Base-by-base conservation (phyloP, 1,140 invertebrate genomes). In the Tribolium castaneum region DNA sequence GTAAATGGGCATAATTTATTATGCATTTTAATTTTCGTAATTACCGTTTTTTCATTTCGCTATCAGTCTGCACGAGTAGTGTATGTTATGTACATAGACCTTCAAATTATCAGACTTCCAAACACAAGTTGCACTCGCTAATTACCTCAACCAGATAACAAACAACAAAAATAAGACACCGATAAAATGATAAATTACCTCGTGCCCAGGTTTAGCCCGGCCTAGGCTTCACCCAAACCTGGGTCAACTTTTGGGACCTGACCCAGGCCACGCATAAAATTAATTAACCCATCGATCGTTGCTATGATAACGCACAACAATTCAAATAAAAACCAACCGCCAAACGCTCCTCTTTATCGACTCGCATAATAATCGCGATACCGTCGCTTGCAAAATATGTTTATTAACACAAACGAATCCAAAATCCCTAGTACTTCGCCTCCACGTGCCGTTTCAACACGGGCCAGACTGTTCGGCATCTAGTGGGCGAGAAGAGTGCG, bases 401-500 rank as follows among this genome's bases (percentile, higher is more conserved):
- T 70, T 62, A 51, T 51, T 74, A 52, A 19, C 54, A 71, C 19
- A n/a, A 14, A 3, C 54, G 56, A 70, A 79, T 76, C 50, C 66
- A 80, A 81, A 81, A 59, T 49, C 84, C 83, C 59, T 75, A 83
- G 85, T 86, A 34, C 45, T 76, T 81, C 82, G 85, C 85, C 85
- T 85, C 85, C 85, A 86, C 85, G 85, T 86, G 85, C 76, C 78
- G 13, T 2, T 16, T 76, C 51, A 77, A 79, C 82, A 84, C 84
- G 81, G 82, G 83, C 80, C 70, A 78, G 81, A 82, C 83, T 81
- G 73, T 79, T 72, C 75, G 79, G 82, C 79, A 79, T 79, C 70
- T 79, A 78, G 72, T 78, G 80, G 80, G 75, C 76, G 75, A 80
- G 52, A 51, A 59, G 70, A 7, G 70, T 12, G 45, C 10, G 80